phyloP scores from a whole-genome alignment of 2,888 invertebrate species.

The Coelopa pilipes region DNA sequence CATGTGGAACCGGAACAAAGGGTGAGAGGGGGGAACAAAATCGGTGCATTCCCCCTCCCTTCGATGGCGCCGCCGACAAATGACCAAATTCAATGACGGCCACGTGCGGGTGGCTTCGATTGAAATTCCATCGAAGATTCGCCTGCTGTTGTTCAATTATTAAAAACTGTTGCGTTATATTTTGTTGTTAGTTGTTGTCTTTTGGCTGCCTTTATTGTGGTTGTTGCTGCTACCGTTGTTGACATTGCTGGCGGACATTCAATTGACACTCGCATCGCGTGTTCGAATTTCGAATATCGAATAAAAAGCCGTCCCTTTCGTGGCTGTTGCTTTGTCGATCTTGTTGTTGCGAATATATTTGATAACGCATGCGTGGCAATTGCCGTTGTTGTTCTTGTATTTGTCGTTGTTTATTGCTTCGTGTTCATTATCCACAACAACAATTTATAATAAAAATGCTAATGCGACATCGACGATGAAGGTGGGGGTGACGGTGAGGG shows the following conservation, averaged over 20 bases:
- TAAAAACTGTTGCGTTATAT: neutral
- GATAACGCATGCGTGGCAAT: too few species aligned
- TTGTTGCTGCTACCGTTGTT: conserved; percentile 2
- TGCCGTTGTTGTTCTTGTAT: neutral
- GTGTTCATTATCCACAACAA: neutral
- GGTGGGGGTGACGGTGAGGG: too few species aligned
- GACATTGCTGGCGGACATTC: conserved; percentile 19
- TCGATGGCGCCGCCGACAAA: neutral
- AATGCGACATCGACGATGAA: too few species aligned
- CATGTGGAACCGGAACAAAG: too few species aligned
- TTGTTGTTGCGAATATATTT: too few species aligned
- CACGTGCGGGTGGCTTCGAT: conserved; percentile 18
- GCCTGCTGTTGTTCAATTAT: neutral
- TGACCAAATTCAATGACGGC: conserved; percentile 26
- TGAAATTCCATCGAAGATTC: conserved; percentile 6
- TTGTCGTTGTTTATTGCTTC: neutral
- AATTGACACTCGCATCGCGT: conserved; percentile 22
- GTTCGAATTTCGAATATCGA: neutral
- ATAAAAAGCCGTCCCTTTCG: neutral
- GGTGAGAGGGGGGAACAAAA: too few species aligned
- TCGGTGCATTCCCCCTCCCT: too few species aligned
- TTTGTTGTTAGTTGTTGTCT: conserved; percentile 14
- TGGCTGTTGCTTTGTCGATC: conserved; percentile 15
- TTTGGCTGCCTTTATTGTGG: neutral
- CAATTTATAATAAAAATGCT: neutral